Conservation (phyloP, 2,797 vertebrate genomes). For the Sarcophilus harrisii region DNA sequence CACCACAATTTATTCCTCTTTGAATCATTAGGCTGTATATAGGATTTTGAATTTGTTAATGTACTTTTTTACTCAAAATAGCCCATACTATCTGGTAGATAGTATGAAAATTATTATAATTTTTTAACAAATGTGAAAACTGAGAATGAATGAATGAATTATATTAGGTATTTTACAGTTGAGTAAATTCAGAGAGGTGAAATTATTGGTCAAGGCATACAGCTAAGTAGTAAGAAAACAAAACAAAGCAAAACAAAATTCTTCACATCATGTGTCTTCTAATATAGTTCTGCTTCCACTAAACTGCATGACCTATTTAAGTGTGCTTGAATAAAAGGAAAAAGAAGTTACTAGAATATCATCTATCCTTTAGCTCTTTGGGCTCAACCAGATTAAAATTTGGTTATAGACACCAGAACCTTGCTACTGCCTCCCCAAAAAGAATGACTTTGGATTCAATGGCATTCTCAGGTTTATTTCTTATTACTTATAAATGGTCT, state of each 20-base stretch:
- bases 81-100: not conserved
- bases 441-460: not conserved
- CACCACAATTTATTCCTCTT: not conserved
- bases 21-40: not conserved
- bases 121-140: not conserved
- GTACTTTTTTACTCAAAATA: not conserved
- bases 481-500: not conserved
- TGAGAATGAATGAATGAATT: not conserved
- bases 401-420: not conserved
- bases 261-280: not conserved
- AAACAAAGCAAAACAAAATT: too few relatives aligned
- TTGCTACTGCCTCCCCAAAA: not conserved
- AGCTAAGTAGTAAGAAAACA: not conserved
- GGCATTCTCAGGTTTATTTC: not conserved
- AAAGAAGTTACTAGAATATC: not conserved
- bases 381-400: not conserved
- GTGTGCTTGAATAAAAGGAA: not conserved
- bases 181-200: not conserved
- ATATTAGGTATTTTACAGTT: not conserved
- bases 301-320: not conserved
- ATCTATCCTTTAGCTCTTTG: not conserved
- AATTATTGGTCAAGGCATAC: not conserved
- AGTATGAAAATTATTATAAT: not conserved
- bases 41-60: not conserved
- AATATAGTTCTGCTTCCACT: not conserved